Evolutionary conservation across 2,888 invertebrate species (phyloP).

Genomic region (Callinectes sapidus): DNA sequence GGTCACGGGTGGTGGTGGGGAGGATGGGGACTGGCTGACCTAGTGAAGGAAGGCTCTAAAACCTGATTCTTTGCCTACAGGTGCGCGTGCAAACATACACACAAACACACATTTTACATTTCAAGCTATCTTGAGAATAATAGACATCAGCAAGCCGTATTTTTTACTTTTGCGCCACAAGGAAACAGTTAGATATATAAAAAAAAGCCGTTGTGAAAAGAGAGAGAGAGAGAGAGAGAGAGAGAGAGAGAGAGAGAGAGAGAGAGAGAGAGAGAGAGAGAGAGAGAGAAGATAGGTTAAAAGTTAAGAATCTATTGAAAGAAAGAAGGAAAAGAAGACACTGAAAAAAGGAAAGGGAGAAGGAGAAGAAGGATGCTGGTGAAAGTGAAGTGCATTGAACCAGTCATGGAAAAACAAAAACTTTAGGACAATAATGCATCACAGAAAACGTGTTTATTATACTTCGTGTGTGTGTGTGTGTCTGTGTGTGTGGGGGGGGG

Average conservation of each 20-base stretch:
- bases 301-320: neutral
- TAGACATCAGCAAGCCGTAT: neutral
- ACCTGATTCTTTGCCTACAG: neutral
- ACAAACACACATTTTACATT: constrained; percentile 1
- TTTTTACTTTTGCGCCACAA: neutral
- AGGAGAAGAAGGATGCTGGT: neutral
- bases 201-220: neutral
- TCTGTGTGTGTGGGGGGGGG: constrained; percentile 27
- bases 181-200: neutral
- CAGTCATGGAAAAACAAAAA: neutral
- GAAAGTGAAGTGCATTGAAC: neutral
- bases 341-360: neutral
- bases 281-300: neutral
- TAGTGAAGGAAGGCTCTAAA: neutral
- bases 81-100: neutral
- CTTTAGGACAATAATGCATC: neutral
- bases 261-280: too few species aligned
- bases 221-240: too few species aligned
- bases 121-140: neutral
- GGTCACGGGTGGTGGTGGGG: neutral
- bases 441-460: neutral
- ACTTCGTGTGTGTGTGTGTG: constrained; percentile 28
- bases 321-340: neutral
- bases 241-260: too few species aligned
- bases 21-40: neutral